These are phyloP conservation scores for Pleuronectes platessa DNA, from an alignment of 2,113 vertebrate species.

Conservation along the genomic window DNA sequence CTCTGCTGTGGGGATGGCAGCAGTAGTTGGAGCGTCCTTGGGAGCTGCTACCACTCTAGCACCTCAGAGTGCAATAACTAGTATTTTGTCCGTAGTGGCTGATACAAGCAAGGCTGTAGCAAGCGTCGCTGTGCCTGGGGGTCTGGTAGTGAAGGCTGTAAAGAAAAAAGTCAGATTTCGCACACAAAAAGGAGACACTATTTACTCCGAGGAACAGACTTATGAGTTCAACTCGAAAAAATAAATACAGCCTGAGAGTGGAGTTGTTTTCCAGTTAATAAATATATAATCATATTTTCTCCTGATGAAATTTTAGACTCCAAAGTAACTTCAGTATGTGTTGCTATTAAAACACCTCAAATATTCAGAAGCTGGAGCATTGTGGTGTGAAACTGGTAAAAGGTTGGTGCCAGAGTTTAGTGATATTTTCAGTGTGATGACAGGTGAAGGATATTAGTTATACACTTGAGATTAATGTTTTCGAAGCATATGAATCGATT, in stretches of 20 bases:
- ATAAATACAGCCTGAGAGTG: constrained; percentile 38
- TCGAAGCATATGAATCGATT: too few relatives aligned
- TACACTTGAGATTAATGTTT: too few relatives aligned
- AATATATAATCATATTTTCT: constrained; percentile 4
- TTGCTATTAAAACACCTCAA: not conserved
- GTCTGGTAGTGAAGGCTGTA: not conserved
- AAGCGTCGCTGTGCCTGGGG: too few relatives aligned
- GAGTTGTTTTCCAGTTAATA: not conserved
- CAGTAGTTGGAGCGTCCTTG: constrained; percentile 71
- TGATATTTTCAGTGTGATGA: not conserved
- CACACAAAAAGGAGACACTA: constrained; percentile 28
- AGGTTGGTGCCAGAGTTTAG: not conserved
- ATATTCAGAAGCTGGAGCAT: not conserved
- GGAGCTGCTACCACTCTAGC: too few relatives aligned
- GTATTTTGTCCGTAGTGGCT: too few relatives aligned
- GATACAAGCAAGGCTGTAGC: too few relatives aligned
- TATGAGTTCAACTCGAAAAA: constrained; percentile 82
- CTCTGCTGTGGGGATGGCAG: constrained; percentile 70
- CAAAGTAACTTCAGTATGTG: not conserved
- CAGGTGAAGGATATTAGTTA: not conserved
- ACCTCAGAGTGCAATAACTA: too few relatives aligned
- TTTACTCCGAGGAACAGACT: constrained; percentile 69
- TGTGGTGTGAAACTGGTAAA: not conserved
- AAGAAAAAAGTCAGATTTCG: constrained; percentile 72
- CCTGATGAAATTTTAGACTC: too few relatives aligned